A percentile compares a stretch with the other conserved stretches of the same genome.
phyloP scores from a whole-genome alignment of 2,888 invertebrate genomes.

The Apamea monoglypha region DNA sequence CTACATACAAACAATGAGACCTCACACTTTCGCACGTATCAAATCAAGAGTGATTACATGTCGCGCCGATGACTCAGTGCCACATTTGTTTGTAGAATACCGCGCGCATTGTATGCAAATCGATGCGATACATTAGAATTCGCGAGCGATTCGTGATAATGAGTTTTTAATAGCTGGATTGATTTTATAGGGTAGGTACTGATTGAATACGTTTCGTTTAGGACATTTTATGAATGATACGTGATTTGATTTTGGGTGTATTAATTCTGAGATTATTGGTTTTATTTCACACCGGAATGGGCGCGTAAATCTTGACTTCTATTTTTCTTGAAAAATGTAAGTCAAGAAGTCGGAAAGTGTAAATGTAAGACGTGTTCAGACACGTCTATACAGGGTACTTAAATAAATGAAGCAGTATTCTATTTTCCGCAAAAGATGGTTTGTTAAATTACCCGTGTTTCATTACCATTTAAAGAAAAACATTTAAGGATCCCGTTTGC shows the following conservation, averaged over 20 bases:
- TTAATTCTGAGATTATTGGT: neutral
- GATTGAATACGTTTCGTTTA: slow-evolving; percentile 8
- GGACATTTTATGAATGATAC: slow-evolving; percentile 20
- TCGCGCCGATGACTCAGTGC: slow-evolving; percentile 69
- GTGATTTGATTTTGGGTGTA: slow-evolving; percentile 14
- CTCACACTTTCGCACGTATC: slow-evolving; percentile 63
- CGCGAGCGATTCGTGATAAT: slow-evolving; percentile 72
- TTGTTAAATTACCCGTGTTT: neutral
- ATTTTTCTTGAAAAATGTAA: neutral
- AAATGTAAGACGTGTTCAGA: too few species aligned
- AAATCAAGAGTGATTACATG: slow-evolving; percentile 66
- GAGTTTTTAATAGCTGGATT: slow-evolving; percentile 74
- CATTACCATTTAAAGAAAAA: neutral
- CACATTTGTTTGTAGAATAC: slow-evolving; percentile 71
- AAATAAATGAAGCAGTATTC: neutral
- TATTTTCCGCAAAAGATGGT: neutral
- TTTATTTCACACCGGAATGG: neutral
- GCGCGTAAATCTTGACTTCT: neutral
- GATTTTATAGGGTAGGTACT: slow-evolving; percentile 38
- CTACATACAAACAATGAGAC: slow-evolving; percentile 65
- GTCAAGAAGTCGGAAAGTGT: too few species aligned
- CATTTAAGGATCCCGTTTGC: neutral
- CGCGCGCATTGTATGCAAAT: slow-evolving; percentile 84
- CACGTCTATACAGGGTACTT: neutral
- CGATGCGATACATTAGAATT: slow-evolving; percentile 71